Conservation (phyloP, 2,113 vertebrate species). For the Leucopsar rothschildi region DNA sequence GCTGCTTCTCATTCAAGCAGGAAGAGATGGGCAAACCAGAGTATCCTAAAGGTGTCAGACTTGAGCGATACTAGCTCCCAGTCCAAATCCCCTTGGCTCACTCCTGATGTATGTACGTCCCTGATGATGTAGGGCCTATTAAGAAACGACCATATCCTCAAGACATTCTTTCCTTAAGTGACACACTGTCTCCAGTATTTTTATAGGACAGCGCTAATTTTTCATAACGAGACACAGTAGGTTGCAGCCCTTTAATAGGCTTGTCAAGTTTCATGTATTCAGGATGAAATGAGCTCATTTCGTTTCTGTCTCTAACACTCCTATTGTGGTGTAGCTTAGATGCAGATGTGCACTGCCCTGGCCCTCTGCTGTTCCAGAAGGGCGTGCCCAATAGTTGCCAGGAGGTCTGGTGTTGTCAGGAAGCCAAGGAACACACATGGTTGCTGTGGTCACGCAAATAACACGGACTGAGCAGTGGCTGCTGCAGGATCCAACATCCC, state of each 20-base stretch:
- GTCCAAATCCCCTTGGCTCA: not conserved
- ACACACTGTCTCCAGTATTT: conserved; percentile 36
- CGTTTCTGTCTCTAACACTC: conserved; percentile 22
- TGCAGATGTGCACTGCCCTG: not conserved
- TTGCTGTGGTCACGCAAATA: not conserved
- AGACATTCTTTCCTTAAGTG: conserved; percentile 12
- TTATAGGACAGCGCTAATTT: conserved; percentile 51
- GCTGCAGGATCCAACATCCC: not conserved
- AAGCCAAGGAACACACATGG: not conserved
- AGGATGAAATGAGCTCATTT: conserved; percentile 50
- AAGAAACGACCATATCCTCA: not conserved
- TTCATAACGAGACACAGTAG: conserved; percentile 44
- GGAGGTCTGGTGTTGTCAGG: not conserved
- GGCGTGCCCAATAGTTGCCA: fast-evolving
- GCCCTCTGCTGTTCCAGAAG: not conserved
- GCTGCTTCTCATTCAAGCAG: not conserved
- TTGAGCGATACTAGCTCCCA: not conserved
- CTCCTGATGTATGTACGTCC: not conserved
- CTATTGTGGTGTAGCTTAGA: not conserved
- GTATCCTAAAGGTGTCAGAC: not conserved
- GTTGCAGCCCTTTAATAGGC: conserved; percentile 46
- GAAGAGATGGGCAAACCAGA: not conserved
- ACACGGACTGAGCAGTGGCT: not conserved
- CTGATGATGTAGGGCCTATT: conserved; percentile 35
- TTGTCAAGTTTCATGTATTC: conserved; percentile 35